Percentiles rank a stretch among this genome's conserved stretches.
Conservation (phyloP, 2,113 vertebrate genomes). For the Sardina pilchardus region DNA sequence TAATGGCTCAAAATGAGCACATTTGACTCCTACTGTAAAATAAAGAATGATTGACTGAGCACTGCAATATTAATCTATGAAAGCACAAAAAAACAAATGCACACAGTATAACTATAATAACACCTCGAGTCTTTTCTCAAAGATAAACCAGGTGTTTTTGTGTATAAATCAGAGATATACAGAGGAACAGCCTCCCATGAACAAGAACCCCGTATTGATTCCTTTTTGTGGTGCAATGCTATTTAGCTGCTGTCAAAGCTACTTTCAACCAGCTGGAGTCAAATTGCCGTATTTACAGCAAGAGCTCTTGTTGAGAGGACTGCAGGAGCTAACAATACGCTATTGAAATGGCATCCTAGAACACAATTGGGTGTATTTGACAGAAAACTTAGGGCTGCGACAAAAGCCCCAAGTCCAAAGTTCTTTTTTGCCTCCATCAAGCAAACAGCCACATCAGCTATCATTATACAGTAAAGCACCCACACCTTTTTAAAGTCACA, state of each 20-base stretch:
- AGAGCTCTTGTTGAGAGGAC: constrained; percentile 87
- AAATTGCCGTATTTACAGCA: constrained; percentile 99
- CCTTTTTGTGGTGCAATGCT: constrained; percentile 88
- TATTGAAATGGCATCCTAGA: constrained; percentile 83
- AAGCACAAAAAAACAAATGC: background rate
- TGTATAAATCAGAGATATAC: constrained; percentile 74
- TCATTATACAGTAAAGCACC: constrained; percentile 30
- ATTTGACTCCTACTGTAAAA: background rate
- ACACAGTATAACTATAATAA: background rate
- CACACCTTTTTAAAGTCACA: constrained; percentile 35
- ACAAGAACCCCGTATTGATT: constrained; percentile 95
- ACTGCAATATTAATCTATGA: background rate
- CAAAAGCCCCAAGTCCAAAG: constrained; percentile 68
- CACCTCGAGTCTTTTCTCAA: constrained; percentile 43
- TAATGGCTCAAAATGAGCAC: background rate
- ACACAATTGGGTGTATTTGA: constrained; percentile 80
- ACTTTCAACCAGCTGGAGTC: constrained; percentile 98
- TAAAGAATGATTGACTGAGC: background rate
- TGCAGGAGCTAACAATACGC: constrained; percentile 81
- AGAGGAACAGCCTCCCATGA: constrained; percentile 86
- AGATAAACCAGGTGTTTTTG: constrained; percentile 66
- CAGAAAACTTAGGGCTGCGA: constrained; percentile 72
- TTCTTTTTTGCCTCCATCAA: constrained; percentile 72
- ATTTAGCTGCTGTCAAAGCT: constrained; percentile 94
- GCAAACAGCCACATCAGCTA: constrained; percentile 34